These are phyloP conservation scores for Grantiella picta DNA, from an alignment of 2,113 vertebrate species.

Conservation along the genomic window DNA sequence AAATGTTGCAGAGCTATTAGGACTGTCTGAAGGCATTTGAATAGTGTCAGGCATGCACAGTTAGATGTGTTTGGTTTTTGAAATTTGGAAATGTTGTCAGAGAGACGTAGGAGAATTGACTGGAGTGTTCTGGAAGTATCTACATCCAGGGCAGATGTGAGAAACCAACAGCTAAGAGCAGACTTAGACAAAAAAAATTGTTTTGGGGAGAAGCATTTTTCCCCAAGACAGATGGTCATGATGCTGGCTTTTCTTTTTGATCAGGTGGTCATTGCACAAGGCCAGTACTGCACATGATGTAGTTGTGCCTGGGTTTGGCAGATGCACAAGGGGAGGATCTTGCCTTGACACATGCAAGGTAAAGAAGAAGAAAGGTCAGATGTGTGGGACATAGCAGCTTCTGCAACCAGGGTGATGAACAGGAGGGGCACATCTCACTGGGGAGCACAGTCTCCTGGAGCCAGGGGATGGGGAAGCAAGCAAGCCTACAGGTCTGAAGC, in stretches of 20 bases:
- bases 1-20: neutral
- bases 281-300: neutral
- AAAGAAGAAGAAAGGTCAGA: neutral
- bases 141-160: neutral
- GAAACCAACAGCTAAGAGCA: neutral
- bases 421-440: neutral
- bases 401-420: neutral
- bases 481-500: neutral
- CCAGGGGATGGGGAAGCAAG: neutral
- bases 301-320: neutral
- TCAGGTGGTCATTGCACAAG: neutral
- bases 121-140: neutral
- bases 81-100: neutral
- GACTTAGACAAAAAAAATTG: neutral
- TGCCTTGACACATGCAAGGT: rapidly evolving
- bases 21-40: neutral
- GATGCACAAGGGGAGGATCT: neutral
- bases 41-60: neutral
- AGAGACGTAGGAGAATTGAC: rapidly evolving
- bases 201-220: neutral
- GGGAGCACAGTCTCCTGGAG: neutral
- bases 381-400: neutral
- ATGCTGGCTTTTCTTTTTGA: neutral
- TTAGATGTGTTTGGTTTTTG: neutral
- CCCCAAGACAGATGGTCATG: rapidly evolving